A percentile compares a stretch with the other conserved stretches of the same genome.
Evolutionary conservation across 2,113 vertebrate genomes (phyloP).

Genomic region (Rhinoptilus africanus): DNA sequence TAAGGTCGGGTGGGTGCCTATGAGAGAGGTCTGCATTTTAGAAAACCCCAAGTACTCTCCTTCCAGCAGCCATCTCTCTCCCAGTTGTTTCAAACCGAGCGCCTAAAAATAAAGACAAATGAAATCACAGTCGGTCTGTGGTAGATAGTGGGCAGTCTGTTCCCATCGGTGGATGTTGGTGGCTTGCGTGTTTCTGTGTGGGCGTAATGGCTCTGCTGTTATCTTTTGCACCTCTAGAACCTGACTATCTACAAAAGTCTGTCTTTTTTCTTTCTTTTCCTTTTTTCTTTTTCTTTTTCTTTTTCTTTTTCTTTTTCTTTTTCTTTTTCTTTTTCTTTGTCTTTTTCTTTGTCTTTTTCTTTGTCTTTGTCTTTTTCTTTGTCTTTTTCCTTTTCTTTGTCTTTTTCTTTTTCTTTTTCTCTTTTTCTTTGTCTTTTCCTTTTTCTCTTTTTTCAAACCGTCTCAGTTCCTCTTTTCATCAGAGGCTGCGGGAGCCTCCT

Average conservation of each 20-base stretch:
- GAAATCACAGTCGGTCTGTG: rapidly evolving
- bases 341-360: not conserved
- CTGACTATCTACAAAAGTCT: not conserved
- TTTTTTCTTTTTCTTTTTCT: not conserved
- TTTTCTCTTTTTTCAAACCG: not conserved
- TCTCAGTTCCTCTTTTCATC: not conserved
- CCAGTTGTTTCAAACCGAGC: not conserved
- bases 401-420: too few relatives aligned
- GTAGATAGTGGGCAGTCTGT: not conserved
- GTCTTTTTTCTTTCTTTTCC: too few relatives aligned
- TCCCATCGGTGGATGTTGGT: not conserved
- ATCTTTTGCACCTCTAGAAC: not conserved
- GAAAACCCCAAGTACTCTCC: not conserved
- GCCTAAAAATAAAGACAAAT: not conserved
- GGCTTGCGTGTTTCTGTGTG: not conserved
- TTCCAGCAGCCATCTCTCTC: not conserved
- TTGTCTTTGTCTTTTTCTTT: too few relatives aligned
- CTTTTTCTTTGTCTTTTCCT: too few relatives aligned
- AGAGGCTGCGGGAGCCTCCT: not conserved
- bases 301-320: not conserved
- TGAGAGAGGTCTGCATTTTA: not conserved
- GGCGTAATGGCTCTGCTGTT: not conserved
- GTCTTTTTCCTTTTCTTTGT: too few relatives aligned
- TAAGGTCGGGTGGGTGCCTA: rapidly evolving
- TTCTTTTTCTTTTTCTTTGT: not conserved